Base-by-base conservation (phyloP, 1,140 invertebrate species). In the Drosophila virilis region DNA sequence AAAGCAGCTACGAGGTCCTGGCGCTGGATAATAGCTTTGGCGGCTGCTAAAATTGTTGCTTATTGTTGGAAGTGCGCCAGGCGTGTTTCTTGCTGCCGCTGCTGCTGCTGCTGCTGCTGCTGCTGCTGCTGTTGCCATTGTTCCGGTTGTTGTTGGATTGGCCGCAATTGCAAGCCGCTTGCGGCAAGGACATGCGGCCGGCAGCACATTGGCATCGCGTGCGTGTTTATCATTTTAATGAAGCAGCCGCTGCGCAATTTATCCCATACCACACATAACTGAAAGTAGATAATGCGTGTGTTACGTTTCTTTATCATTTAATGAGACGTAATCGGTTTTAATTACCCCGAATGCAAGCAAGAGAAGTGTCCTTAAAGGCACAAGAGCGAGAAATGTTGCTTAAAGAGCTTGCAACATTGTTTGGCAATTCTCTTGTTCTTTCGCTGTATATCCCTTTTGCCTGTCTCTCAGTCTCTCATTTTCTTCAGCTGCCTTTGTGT, bases 151-250 rank as follows among this genome's bases (percentile, higher is more conserved):
- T 73, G 50, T 59, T 74, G 50, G 55, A 67, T 69, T 77, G 65
- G 74, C 65, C 64, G 70, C 79, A 80, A 80, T 70, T 80, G 78
- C 66, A 77, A 70, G 78, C 70, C 66, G 48, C 61, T 67, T 80
- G 78, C 52, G 78, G 78, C 64, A 73, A 65, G 69, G 58, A 79
- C 66, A 66, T 75, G 70, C 74, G 66, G 72, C 72, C 66, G 78
- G 51, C 60, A 80, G 51, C 60, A 62, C 57, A 70, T 71, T 70
- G 70, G 46, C 70, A 70, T 64, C 59, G 69, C 78, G 57, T 77
- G 77, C 74, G 61, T 81, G 79, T 74, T 77, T 77, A 80, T 82
- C 64, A 77, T 80, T 70, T 77, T 74, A 70, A 82, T 74, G 66
- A 71, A 71, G 64, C 74, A 71, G 64, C 64, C 55, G 46, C 46